Percentiles rank a stretch among this genome's conserved stretches.
phyloP scores from a whole-genome alignment of 2,888 invertebrate genomes.

The Actias luna region DNA sequence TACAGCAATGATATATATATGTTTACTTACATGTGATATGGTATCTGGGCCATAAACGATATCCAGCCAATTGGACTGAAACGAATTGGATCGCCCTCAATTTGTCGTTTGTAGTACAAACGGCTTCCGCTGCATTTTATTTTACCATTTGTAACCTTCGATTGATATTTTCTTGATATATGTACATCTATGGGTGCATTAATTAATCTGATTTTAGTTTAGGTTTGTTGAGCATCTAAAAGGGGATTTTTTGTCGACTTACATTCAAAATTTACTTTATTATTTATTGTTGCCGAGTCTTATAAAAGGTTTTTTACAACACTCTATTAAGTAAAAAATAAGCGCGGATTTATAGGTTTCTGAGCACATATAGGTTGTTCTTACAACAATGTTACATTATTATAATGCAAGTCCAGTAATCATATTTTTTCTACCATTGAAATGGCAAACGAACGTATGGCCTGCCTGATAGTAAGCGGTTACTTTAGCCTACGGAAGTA shows the following conservation, averaged over 20 bases:
- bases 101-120: constrained; percentile 63
- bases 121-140: constrained; percentile 72
- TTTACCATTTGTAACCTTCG: constrained; percentile 50
- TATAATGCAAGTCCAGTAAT: too few relatives aligned
- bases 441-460: too few relatives aligned
- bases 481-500: too few relatives aligned
- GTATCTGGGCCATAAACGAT: constrained; percentile 74
- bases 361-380: too few relatives aligned
- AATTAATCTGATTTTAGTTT: not conserved
- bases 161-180: constrained; percentile 42
- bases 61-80: constrained; percentile 79
- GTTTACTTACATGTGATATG: constrained; percentile 51
- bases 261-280: not conserved
- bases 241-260: not conserved
- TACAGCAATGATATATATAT: constrained; percentile 44
- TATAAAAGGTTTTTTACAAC: too few relatives aligned
- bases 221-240: not conserved
- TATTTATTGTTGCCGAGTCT: too few relatives aligned
- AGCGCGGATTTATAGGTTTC: too few relatives aligned
- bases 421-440: too few relatives aligned
- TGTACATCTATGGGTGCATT: not conserved
- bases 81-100: constrained; percentile 80
- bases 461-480: too few relatives aligned
- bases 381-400: too few relatives aligned
- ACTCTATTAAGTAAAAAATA: too few relatives aligned